These are phyloP conservation scores for Boulengeromyrus knoepffleri DNA, from an alignment of 2,113 vertebrate genomes.

Conservation along the genomic window DNA sequence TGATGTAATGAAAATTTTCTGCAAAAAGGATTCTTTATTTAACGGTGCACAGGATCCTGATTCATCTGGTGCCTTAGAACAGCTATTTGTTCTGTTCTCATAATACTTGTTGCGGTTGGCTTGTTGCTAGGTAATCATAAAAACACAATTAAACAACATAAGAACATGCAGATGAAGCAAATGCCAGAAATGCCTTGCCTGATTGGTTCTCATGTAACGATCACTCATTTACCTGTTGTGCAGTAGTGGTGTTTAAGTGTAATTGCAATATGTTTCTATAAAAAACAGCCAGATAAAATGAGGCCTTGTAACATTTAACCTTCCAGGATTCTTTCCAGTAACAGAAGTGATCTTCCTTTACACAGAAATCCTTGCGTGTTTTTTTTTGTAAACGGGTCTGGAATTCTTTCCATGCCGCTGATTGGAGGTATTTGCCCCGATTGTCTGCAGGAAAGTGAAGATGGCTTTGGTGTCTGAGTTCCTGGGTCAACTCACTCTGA, in stretches of 20 bases:
- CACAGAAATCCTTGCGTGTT: neutral
- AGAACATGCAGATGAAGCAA: neutral
- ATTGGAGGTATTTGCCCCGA: neutral
- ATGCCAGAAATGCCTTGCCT: neutral
- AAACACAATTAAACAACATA: neutral
- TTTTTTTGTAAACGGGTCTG: neutral
- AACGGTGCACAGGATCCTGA: neutral
- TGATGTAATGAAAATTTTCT: neutral
- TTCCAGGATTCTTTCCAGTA: neutral
- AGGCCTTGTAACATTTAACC: neutral
- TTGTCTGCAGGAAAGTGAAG: slow-evolving; percentile 43
- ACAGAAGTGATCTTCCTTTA: neutral
- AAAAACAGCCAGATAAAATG: neutral
- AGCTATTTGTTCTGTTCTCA: neutral
- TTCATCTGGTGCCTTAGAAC: neutral
- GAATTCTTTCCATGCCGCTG: neutral
- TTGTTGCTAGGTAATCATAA: neutral
- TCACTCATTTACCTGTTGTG: neutral
- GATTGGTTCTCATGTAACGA: neutral
- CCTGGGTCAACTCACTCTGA: slow-evolving; percentile 61
- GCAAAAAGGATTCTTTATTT: neutral
- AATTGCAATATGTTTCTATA: neutral
- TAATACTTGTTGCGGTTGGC: neutral
- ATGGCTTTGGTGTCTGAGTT: slow-evolving; percentile 63
- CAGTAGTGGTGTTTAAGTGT: neutral